phyloP scores from a whole-genome alignment of 2,797 vertebrate genomes.

The Corythornis leucogaster region DNA sequence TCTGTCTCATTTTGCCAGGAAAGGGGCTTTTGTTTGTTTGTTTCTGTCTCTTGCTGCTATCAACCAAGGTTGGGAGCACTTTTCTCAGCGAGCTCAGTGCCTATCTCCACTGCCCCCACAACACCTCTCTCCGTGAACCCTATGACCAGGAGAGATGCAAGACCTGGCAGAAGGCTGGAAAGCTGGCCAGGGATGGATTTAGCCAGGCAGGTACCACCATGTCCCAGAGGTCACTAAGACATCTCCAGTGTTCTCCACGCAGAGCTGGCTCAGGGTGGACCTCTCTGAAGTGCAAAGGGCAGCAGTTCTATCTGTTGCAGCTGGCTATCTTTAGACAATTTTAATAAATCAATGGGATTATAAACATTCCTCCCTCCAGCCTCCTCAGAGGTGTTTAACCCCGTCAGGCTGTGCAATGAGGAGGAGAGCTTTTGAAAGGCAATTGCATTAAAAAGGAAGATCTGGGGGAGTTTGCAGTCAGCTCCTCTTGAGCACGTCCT shows the following conservation, averaged over 20 bases:
- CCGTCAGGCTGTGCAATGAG: not conserved
- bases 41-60: not conserved
- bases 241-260: not conserved
- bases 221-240: not conserved
- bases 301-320: slow-evolving; percentile 62
- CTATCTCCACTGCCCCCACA: not conserved
- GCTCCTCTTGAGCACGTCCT: not conserved
- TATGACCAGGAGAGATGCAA: not conserved
- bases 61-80: not conserved
- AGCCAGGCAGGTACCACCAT: not conserved
- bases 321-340: slow-evolving; percentile 71
- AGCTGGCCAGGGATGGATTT: not conserved
- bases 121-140: not conserved
- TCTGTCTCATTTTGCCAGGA: not conserved
- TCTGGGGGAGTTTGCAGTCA: not conserved
- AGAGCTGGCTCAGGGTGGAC: slow-evolving; percentile 32
- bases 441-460: not conserved
- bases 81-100: not conserved
- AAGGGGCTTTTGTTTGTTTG: too few species aligned
- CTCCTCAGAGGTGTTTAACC: slow-evolving; percentile 35
- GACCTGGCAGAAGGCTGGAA: not conserved
- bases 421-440: slow-evolving; percentile 34
- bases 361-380: slow-evolving; percentile 68
- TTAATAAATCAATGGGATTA: slow-evolving; percentile 73
- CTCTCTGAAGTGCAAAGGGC: slow-evolving; percentile 28